Percentiles rank a stretch among this genome's conserved stretches.
phyloP scores from a whole-genome alignment of 2,113 vertebrate genomes.

The Melospiza georgiana region DNA sequence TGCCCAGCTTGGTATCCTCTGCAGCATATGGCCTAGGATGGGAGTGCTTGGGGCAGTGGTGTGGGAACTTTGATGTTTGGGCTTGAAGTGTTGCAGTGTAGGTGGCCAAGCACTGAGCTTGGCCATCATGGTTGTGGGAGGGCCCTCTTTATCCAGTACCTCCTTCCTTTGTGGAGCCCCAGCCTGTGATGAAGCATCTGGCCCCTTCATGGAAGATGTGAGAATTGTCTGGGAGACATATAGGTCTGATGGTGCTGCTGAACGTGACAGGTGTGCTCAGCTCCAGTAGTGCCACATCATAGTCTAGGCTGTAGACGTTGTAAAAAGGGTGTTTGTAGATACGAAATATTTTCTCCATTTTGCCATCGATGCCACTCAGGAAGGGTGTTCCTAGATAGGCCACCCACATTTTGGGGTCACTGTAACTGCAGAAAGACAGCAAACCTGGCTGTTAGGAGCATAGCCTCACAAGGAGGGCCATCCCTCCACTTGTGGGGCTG shows the following conservation, averaged over 20 bases:
- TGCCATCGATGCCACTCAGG: conserved; percentile 78
- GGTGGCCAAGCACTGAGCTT: not conserved
- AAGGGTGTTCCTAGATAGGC: conserved; percentile 89
- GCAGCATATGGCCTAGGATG: not conserved
- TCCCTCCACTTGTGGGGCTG: not conserved
- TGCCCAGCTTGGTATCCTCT: not conserved
- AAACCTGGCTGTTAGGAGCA: conserved; percentile 13
- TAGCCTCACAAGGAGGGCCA: not conserved
- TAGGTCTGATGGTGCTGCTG: conserved; percentile 83
- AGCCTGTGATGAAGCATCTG: conserved; percentile 91
- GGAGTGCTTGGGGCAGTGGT: not conserved
- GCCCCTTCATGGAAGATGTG: conserved; percentile 78
- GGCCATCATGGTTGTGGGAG: not conserved
- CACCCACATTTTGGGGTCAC: conserved; percentile 83
- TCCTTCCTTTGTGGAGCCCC: conserved; percentile 86
- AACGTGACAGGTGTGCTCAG: conserved; percentile 73
- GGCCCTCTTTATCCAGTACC: conserved; percentile 53
- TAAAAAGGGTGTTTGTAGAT: conserved; percentile 88
- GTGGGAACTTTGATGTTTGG: not conserved
- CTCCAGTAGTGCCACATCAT: conserved; percentile 89
- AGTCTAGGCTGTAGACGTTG: conserved; percentile 88
- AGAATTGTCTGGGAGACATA: conserved; percentile 84
- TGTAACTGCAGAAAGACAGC: conserved; percentile 70
- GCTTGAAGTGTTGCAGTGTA: not conserved
- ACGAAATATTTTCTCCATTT: conserved; percentile 82